Percentiles rank a stretch among this genome's conserved stretches.
These are phyloP conservation scores for Cryptoprocta ferox DNA, from an alignment of 2,797 vertebrate species.

Conservation along the genomic window DNA sequence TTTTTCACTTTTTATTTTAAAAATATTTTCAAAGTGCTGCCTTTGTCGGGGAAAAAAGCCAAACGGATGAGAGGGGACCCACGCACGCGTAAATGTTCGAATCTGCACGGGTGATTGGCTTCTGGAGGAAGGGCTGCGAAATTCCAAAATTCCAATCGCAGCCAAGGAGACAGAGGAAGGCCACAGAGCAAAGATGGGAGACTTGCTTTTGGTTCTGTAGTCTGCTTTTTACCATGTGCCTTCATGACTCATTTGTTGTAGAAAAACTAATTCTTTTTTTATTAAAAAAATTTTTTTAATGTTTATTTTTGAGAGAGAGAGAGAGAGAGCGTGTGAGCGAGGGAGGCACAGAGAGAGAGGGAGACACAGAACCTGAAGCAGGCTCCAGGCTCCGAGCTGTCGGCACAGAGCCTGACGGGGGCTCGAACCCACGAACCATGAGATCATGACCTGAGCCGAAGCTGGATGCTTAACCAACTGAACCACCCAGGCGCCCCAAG, in stretches of 20 bases:
- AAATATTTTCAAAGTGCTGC: neutral
- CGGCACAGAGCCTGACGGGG: too few species aligned
- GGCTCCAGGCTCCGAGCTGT: too few species aligned
- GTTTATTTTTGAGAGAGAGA: too few species aligned
- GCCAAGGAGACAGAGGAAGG: neutral
- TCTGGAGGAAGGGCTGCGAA: neutral
- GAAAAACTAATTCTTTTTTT: neutral
- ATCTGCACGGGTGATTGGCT: neutral
- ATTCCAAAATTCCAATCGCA: neutral
- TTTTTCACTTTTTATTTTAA: neutral
- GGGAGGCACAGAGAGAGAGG: too few species aligned
- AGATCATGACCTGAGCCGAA: too few species aligned
- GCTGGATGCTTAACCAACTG: too few species aligned
- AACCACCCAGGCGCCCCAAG: neutral
- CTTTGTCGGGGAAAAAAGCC: neutral
- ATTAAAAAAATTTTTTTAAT: too few species aligned
- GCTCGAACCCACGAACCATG: too few species aligned
- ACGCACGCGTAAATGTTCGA: neutral
- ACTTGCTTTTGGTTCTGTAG: neutral
- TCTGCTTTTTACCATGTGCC: neutral
- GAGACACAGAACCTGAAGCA: too few species aligned
- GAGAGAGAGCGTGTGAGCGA: too few species aligned
- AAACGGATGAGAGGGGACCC: neutral
- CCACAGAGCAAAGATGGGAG: neutral
- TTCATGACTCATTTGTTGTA: neutral